Conservation (phyloP, 2,797 vertebrate species). For the Masticophis lateralis region DNA sequence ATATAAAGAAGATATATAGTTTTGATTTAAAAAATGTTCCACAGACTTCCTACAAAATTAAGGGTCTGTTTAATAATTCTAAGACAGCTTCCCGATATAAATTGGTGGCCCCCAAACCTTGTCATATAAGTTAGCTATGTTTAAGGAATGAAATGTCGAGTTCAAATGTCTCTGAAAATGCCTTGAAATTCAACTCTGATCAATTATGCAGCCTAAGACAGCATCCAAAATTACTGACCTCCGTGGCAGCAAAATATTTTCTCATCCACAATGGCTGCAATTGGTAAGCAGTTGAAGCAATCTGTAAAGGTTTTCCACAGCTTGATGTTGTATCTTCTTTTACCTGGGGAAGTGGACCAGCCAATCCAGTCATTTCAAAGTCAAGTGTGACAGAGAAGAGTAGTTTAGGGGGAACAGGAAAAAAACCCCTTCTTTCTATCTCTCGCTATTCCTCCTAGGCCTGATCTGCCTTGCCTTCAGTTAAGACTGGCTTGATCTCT, state of each 20-base stretch:
- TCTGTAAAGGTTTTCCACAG: constrained; percentile 99
- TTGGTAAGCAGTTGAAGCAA: constrained; percentile 98
- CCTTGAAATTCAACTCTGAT: not conserved
- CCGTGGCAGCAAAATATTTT: constrained; percentile 99
- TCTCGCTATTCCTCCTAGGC: not conserved
- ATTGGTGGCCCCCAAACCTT: not conserved
- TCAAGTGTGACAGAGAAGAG: not conserved
- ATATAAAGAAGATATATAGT: not conserved
- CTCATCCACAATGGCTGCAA: constrained; percentile 97
- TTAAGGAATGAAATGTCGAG: not conserved
- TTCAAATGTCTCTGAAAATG: not conserved
- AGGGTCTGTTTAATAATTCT: not conserved
- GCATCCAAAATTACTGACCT: constrained; percentile 71
- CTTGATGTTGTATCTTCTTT: constrained; percentile 98
- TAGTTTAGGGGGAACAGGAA: no score
- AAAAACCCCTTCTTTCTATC: not conserved
- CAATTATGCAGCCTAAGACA: not conserved
- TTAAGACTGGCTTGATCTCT: not conserved
- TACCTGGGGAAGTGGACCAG: constrained; percentile 77
- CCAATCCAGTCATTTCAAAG: constrained; percentile 5
- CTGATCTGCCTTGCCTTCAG: no score
- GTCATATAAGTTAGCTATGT: not conserved
- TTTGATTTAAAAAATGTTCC: not conserved
- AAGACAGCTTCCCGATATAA: not conserved
- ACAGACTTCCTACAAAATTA: not conserved